Evolutionary conservation across 2,113 vertebrate genomes (phyloP).

Genomic region (Nesospiza acunhae): DNA sequence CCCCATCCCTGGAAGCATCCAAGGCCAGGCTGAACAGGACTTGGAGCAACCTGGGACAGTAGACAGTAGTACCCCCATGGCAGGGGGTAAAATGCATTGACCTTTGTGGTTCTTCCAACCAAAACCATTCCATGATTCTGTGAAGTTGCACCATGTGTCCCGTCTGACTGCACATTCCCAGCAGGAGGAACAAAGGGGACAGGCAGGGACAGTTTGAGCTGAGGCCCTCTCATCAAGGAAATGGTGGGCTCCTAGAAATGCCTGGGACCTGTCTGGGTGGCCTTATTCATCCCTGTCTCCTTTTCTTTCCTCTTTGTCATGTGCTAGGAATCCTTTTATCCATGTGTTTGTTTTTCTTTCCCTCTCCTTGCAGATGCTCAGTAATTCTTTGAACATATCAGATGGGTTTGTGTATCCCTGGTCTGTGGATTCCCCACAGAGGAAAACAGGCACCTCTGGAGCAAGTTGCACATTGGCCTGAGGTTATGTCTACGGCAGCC

Average conservation of each 20-base stretch:
- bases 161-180: neutral
- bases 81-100: neutral
- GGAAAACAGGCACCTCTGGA: conserved; percentile 48
- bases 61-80: neutral
- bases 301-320: conserved; percentile 56
- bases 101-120: neutral
- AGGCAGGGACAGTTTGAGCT: neutral
- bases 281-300: conserved; percentile 57
- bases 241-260: neutral
- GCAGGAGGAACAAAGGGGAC: neutral
- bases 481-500: conserved; percentile 47
- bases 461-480: neutral
- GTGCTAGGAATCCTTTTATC: conserved; percentile 65
- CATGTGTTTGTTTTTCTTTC: conserved; percentile 56
- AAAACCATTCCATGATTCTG: neutral
- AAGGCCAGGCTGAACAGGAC: rapidly evolving
- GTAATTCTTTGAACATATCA: conserved; percentile 54
- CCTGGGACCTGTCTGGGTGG: conserved; percentile 48
- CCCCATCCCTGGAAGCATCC: neutral
- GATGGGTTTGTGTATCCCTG: conserved; percentile 22
- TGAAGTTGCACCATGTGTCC: neutral
- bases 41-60: neutral
- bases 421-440: neutral
- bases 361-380: conserved; percentile 54
- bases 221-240: neutral